Conservation (phyloP, 2,797 vertebrate genomes). For the Halcyon leucocephala region DNA sequence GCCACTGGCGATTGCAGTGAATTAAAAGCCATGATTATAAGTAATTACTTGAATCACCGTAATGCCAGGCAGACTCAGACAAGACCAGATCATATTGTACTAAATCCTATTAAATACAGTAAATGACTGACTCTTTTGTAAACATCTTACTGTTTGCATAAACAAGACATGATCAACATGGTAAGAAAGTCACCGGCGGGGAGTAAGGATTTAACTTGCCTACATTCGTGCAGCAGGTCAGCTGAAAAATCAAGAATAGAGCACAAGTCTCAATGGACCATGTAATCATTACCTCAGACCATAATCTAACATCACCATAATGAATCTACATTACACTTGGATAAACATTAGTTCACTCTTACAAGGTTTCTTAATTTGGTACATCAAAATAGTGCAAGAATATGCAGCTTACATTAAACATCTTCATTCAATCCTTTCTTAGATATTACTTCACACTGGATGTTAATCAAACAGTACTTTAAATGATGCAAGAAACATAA, state of each 20-base stretch:
- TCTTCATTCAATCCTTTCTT: slow-evolving; percentile 6
- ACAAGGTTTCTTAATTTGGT: not conserved
- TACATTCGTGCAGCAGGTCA: not conserved
- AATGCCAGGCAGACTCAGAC: slow-evolving; percentile 10
- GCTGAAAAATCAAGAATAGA: slow-evolving; percentile 2
- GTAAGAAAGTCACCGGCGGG: not conserved
- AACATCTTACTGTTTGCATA: not conserved
- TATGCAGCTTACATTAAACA: not conserved
- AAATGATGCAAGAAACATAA: not conserved
- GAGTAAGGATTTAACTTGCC: not conserved
- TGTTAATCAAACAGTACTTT: not conserved
- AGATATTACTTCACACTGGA: not conserved
- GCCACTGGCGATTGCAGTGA: not conserved
- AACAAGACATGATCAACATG: not conserved
- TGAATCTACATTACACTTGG: slow-evolving; percentile 27
- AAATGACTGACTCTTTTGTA: not conserved
- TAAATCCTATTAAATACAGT: slow-evolving; percentile 36
- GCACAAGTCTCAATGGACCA: not conserved
- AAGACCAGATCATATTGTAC: slow-evolving; percentile 9
- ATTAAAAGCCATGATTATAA: slow-evolving; percentile 6
- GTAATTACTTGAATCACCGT: slow-evolving; percentile 14
- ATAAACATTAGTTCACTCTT: slow-evolving; percentile 41
- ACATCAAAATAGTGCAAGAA: not conserved
- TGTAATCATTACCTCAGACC: slow-evolving; percentile 30
- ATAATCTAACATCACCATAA: slow-evolving; percentile 1